Evolutionary conservation across 2,888 invertebrate species (phyloP).

Genomic region (Caenorhabditis plicata): DNA sequence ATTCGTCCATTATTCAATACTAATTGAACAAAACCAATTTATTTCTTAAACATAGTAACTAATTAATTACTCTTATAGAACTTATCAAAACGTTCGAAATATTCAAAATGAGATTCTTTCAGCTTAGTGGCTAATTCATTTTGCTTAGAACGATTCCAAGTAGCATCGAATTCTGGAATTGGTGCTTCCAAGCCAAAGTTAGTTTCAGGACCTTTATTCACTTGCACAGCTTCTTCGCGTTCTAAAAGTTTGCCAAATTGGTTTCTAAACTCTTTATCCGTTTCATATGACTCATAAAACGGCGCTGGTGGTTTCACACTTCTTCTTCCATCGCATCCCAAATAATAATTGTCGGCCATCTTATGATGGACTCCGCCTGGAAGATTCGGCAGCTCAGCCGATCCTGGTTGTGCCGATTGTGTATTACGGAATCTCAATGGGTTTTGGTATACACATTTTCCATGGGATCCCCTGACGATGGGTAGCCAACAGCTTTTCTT

Average conservation of each 20-base stretch:
- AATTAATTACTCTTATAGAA: conserved; percentile 36
- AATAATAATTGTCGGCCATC: conserved; percentile 83
- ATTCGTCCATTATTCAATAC: no score
- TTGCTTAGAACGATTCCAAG: conserved; percentile 47
- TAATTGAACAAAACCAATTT: no score
- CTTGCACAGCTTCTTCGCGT: conserved; percentile 31
- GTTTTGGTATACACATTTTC: conserved; percentile 49
- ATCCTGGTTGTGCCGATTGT: conserved; percentile 74
- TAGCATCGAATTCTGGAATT: conserved; percentile 61
- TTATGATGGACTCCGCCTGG: conserved; percentile 80
- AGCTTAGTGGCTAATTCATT: conserved; percentile 37
- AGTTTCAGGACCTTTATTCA: conserved; percentile 50
- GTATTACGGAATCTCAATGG: conserved; percentile 60
- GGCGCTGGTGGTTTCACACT: conserved; percentile 75
- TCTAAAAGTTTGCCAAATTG: conserved; percentile 21
- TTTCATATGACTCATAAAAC: conserved; percentile 43
- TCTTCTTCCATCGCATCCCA: conserved; percentile 77
- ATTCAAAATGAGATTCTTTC: conserved; percentile 39
- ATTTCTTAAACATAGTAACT: no score
- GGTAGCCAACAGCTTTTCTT: conserved; percentile 54
- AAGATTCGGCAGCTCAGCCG: conserved; percentile 72
- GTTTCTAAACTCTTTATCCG: conserved; percentile 17
- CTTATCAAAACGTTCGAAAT: conserved; percentile 48
- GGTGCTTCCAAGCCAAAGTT: conserved; percentile 62
- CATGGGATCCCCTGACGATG: no score